These are phyloP conservation scores for Apteryx mantelli DNA, from an alignment of 2,113 vertebrate species.

Conservation along the genomic window DNA sequence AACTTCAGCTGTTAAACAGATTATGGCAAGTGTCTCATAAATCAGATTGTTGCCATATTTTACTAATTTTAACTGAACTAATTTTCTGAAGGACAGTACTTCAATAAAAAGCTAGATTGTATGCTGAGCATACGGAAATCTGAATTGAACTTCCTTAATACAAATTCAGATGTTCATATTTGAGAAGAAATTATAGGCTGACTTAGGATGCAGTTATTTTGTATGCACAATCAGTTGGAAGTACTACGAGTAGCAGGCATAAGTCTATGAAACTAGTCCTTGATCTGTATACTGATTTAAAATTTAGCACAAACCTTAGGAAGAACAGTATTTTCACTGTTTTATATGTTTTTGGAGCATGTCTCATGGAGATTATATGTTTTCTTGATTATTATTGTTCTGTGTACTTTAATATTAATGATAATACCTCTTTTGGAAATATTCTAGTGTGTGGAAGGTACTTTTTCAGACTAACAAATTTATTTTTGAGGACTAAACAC, in stretches of 20 bases:
- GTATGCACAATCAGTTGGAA: background rate
- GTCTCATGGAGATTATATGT: background rate
- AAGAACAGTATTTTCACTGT: background rate
- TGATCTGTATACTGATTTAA: background rate
- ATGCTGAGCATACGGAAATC: background rate
- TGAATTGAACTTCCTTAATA: background rate
- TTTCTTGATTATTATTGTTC: background rate
- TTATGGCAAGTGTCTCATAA: background rate
- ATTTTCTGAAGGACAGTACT: background rate
- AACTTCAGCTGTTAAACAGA: background rate
- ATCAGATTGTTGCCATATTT: background rate
- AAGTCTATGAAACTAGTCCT: background rate
- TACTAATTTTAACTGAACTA: background rate
- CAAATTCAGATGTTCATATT: background rate
- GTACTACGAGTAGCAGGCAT: background rate
- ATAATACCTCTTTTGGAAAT: background rate
- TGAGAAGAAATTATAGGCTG: background rate
- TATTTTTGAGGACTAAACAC: background rate
- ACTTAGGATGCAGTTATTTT: background rate
- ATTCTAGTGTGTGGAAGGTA: background rate
- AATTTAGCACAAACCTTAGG: background rate
- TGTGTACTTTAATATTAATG: background rate
- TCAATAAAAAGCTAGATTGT: background rate
- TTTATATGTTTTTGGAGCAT: background rate
- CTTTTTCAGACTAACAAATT: background rate